Evolutionary conservation across 2,888 invertebrate species (phyloP), one percentile per base, ranked within the genome.

Genomic region (Galerucella nymphaeae): DNA sequence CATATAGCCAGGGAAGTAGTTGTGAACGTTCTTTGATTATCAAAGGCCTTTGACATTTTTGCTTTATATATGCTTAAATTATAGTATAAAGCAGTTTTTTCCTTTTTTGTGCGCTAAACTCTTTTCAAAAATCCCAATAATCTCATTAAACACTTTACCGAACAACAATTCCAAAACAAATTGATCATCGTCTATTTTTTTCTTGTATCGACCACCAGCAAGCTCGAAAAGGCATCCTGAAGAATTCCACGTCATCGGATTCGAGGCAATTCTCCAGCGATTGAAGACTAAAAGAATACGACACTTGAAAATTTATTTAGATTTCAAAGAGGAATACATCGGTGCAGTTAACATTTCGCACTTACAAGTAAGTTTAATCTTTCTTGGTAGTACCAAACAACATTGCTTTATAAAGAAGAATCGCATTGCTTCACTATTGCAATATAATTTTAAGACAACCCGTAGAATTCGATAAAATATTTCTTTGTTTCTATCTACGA

Each of bases 401-500:
- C 71, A 71, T 66, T 59, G 70, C 75, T 67, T 66, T 73, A 71
- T 70, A 75, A 72, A 75, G 76, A 71, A 70, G 73, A 74, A 75
- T 70, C 73, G 70, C 75, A 74, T 74, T 77, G 75, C 75, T 74
- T 70, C 48, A 73, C 71, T 74, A 77, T 75, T 73, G 76, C 75
- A 72, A 77, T 77, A 72, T 77, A 75, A 75, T 77, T 77, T 77
- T 73, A 77, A 77, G 74, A 70, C 75, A 72, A 73, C 72, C 66
- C 48, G 77, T 77, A 77, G 77, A 77, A 77, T 77, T 71, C 76
- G 64, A 76, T 73, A 74, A 74, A 75, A 76, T 70, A 71, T 74
- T 69, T 76, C 72, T 57, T 66, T 57, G 20, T 16, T 42, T 13
- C 1, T 45, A 45, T 10, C 16, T 66, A 66, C 66, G 58, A 66